A percentile compares a stretch with the other conserved stretches of the same genome.
phyloP scores from a whole-genome alignment of 1,140 invertebrate genomes.

The Caenorhabditis brenneri region DNA sequence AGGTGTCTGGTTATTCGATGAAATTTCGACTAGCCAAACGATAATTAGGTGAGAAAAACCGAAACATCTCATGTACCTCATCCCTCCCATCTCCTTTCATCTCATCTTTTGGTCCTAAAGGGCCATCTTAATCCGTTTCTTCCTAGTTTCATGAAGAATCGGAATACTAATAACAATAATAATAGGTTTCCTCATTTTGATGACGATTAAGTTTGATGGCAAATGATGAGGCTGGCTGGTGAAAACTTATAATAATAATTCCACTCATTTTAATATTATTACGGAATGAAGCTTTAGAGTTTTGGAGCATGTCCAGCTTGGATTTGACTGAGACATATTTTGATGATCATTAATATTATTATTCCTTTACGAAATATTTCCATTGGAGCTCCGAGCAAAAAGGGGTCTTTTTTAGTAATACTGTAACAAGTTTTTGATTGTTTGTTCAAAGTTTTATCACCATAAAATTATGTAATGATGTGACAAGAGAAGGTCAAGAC shows the following conservation, averaged over 20 bases:
- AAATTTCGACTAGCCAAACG: conserved; percentile 25
- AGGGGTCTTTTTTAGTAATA: neutral
- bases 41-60: conserved; percentile 40
- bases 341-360: neutral
- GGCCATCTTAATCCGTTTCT: neutral
- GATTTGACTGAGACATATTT: neutral
- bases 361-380: neutral
- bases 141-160: neutral
- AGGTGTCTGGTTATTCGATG: conserved; percentile 27
- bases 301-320: neutral
- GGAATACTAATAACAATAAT: conserved; percentile 21
- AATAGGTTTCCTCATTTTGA: conserved; percentile 35
- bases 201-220: conserved; percentile 28
- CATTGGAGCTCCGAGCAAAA: neutral
- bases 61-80: neutral
- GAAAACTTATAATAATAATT: conserved; percentile 23
- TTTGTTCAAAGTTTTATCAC: neutral
- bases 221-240: neutral
- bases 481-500: neutral
- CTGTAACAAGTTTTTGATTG: neutral
- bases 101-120: conserved; percentile 6
- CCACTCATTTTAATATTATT: conserved; percentile 21
- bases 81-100: neutral
- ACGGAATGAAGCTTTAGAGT: conserved; percentile 9
- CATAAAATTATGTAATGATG: neutral